Base-by-base conservation (phyloP, 2,888 invertebrate species). In the Lithophane semibrunnea region DNA sequence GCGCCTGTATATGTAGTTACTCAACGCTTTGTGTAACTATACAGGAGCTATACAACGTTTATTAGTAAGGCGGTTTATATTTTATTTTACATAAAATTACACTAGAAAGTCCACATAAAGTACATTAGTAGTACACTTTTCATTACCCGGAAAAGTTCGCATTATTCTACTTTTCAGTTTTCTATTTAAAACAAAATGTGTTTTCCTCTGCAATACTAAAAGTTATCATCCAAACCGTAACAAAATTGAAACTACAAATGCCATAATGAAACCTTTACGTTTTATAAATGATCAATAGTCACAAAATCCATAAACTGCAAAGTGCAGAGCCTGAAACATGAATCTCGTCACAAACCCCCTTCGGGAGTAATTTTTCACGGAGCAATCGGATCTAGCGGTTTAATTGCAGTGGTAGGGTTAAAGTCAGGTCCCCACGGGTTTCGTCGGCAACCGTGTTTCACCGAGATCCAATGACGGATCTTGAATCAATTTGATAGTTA, bases 331-430 rank as follows among this genome's bases (percentile, higher is more conserved):
- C 18, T 37, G 73, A 58, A 79, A 79, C 75, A 75, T 74, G 70
- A 80, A 79, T 75, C 79, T 77, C 78, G 73, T 75, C 73, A 70
- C 58, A 66, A 24, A 56, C 47, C 52, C 74, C 86, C 73, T 63
- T 18, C 13, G 79, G 80, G 83, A 63, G 42, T 52, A 61, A 80
- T 87, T 85, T 83, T 82, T 87, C 76, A 81, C 68, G 65, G 16
- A 68, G 79, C 75, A 71, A 76, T 82, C 79, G 71, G 82, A 88
- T 79, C 86, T 76, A 24, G 77, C 67, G 69, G 82, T 79, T 84
- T 87, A 86, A 86, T 85, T 81, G 82, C 79, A 80, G 81, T 63
- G 60, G 70, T 54, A 66, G 71, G 77, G 75, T 79, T 75, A 73
- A 76, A 75, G 37, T 52, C 49, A 0, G 13, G 12, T 77, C 82